phyloP scores from a whole-genome alignment of 2,888 invertebrate species.

The Formica aserva region DNA sequence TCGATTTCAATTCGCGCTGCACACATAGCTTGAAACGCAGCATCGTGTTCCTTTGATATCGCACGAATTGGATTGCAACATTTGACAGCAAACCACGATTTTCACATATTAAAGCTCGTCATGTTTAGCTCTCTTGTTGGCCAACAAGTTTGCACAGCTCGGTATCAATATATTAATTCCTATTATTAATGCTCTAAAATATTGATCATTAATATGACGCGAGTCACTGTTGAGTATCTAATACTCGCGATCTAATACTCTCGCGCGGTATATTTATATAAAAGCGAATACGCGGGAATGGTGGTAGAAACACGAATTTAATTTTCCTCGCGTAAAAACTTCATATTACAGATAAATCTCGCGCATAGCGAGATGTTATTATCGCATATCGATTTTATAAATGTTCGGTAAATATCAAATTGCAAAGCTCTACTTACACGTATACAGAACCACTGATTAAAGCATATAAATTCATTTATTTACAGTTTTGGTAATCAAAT shows the following conservation, averaged over 20 bases:
- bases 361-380: neutral
- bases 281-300: neutral
- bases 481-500: neutral
- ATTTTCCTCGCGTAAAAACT: neutral
- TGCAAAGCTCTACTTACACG: neutral
- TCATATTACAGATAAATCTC: neutral
- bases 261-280: neutral
- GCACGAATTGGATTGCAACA: conserved; percentile 46
- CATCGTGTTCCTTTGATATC: conserved; percentile 49
- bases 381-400: neutral
- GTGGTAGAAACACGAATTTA: neutral
- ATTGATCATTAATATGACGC: conserved; percentile 35
- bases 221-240: neutral
- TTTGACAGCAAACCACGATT: conserved; percentile 41
- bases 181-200: conserved; percentile 32
- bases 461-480: neutral
- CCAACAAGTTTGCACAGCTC: conserved; percentile 16
- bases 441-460: neutral
- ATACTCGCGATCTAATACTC: neutral
- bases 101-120: conserved; percentile 37
- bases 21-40: neutral
- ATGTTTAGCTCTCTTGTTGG: conserved; percentile 35
- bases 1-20: conserved; percentile 50
- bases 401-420: neutral
- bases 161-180: conserved; percentile 36